Percentiles rank a stretch among this genome's conserved stretches.
Conservation (phyloP, 2,113 vertebrate genomes). For the Varanus komodoensis region DNA sequence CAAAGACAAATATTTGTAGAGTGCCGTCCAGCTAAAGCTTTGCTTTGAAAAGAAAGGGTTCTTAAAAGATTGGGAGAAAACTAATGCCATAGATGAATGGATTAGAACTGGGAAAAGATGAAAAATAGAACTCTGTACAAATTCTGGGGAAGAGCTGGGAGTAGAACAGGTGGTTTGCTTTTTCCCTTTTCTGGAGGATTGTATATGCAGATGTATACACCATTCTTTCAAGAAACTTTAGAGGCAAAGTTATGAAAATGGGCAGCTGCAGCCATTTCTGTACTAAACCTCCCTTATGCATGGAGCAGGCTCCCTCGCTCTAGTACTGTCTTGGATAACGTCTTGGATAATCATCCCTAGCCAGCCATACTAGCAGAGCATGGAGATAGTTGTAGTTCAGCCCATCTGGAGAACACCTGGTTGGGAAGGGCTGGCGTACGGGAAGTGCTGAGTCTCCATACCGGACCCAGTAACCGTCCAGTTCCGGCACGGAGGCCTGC, state of each 20-base stretch:
- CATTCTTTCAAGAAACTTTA: too few relatives aligned
- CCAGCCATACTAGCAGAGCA: too few relatives aligned
- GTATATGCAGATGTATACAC: background rate
- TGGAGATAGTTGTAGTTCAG: too few relatives aligned
- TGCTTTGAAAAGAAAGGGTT: conserved; percentile 49
- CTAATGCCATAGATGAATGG: background rate
- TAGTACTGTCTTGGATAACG: background rate
- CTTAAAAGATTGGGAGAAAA: conserved; percentile 41
- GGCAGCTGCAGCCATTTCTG: background rate
- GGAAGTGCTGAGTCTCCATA: too few relatives aligned
- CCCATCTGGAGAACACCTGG: too few relatives aligned
- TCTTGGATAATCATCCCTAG: too few relatives aligned
- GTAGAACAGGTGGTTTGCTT: background rate
- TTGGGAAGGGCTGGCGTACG: too few relatives aligned
- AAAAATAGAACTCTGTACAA: background rate
- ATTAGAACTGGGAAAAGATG: too few relatives aligned
- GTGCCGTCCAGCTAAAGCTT: conserved; percentile 33
- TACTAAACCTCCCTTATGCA: background rate
- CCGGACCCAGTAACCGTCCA: background rate
- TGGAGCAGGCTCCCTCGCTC: background rate
- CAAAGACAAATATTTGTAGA: conserved; percentile 60
- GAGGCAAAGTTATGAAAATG: background rate
- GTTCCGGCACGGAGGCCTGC: background rate
- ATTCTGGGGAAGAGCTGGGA: background rate
- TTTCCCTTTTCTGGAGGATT: background rate